Conservation (phyloP, 2,888 invertebrate species). For the Bruchidius siliquastri region DNA sequence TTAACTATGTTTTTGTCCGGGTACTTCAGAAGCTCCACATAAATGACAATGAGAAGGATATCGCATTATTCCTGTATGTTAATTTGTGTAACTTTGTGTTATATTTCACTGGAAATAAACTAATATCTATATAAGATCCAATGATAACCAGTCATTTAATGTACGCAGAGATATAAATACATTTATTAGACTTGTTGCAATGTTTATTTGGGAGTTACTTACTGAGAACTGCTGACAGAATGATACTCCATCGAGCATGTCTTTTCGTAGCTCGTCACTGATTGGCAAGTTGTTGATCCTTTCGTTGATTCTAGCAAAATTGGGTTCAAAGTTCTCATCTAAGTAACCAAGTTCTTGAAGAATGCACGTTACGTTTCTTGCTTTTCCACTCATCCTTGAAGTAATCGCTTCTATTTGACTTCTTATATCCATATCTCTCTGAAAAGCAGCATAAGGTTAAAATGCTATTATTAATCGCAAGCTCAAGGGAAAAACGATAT, state of each 20-base stretch:
- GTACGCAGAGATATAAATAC: too few relatives aligned
- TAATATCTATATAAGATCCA: too few relatives aligned
- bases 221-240: slow-evolving; percentile 69
- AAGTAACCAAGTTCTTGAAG: slow-evolving; percentile 69
- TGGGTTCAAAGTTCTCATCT: slow-evolving; percentile 62
- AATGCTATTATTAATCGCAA: not conserved
- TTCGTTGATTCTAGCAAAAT: slow-evolving; percentile 59
- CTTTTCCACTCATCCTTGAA: slow-evolving; percentile 51
- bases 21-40: too few relatives aligned
- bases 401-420: slow-evolving; percentile 59
- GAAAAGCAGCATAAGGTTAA: slow-evolving; percentile 19
- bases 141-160: too few relatives aligned
- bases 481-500: not conserved
- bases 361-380: slow-evolving; percentile 63
- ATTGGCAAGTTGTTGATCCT: slow-evolving; percentile 60
- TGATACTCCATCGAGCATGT: slow-evolving; percentile 62
- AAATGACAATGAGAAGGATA: too few relatives aligned
- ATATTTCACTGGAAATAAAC: too few relatives aligned
- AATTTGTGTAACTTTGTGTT: too few relatives aligned
- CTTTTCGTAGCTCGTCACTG: slow-evolving; percentile 56
- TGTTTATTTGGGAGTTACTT: slow-evolving; percentile 27
- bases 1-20: too few relatives aligned
- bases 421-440: slow-evolving; percentile 60
- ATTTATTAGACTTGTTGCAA: too few relatives aligned
- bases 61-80: too few relatives aligned